Evolutionary conservation across 2,113 vertebrate genomes (phyloP).

Genomic region (Upupa epops): DNA sequence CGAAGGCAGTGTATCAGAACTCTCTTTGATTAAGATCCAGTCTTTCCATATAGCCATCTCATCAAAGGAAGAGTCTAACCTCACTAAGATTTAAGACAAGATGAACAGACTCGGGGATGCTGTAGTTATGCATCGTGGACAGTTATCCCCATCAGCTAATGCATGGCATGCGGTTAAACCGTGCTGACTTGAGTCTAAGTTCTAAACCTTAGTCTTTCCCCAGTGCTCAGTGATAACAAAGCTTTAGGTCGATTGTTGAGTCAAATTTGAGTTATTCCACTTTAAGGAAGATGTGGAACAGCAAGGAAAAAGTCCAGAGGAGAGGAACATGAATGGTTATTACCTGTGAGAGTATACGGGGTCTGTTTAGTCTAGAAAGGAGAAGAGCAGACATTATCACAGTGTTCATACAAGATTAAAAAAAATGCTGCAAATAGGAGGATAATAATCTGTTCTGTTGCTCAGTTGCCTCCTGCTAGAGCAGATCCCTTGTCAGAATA

Average conservation of each 20-base stretch:
- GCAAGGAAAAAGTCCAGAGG: not conserved
- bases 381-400: constrained; percentile 56
- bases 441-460: not conserved
- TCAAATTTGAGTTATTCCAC: not conserved
- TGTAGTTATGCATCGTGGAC: not conserved
- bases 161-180: not conserved
- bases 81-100: not conserved
- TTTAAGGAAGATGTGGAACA: constrained; percentile 11
- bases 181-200: not conserved
- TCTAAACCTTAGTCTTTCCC: not conserved
- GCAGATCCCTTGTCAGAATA: not conserved
- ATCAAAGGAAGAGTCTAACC: constrained; percentile 35
- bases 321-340: constrained; percentile 11
- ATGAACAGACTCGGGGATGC: constrained; percentile 3
- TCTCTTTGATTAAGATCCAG: constrained; percentile 36
- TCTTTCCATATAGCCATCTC: not conserved
- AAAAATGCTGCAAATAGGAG: not conserved
- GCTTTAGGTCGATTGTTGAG: not conserved
- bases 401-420: not conserved
- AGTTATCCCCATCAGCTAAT: not conserved
- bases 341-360: constrained; percentile 42
- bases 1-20: not conserved
- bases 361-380: constrained; percentile 66
- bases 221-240: not conserved
- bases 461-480: not conserved